phyloP scores from a whole-genome alignment of 64 coral and sea anemone genomes.

The Dendrophyllia cribrosa region DNA sequence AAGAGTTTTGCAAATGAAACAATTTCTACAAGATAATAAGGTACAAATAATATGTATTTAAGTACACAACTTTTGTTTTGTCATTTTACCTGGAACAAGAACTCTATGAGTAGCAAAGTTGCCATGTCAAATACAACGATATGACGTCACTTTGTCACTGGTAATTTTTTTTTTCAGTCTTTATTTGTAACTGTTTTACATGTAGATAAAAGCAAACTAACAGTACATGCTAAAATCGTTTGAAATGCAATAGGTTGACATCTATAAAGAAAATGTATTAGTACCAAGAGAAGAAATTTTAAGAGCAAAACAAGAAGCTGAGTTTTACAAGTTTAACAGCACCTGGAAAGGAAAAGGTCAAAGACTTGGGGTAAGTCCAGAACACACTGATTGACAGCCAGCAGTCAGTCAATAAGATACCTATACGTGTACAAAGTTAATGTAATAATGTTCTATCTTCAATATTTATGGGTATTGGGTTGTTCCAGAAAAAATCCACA shows the following conservation, averaged over 20 bases:
- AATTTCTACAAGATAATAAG: constrained; percentile 50
- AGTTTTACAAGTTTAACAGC: constrained; percentile 68
- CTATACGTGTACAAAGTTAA: too few relatives aligned
- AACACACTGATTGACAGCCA: not conserved
- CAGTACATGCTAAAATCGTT: not conserved
- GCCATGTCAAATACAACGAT: too few relatives aligned
- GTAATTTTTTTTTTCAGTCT: not conserved
- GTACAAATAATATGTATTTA: not conserved
- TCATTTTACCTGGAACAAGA: too few relatives aligned
- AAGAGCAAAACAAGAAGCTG: constrained; percentile 56
- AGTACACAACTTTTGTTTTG: too few relatives aligned
- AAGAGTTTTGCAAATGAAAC: constrained; percentile 39
- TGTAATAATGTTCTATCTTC: not conserved
- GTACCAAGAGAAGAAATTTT: constrained; percentile 70
- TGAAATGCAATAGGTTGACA: constrained; percentile 26
- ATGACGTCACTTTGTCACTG: too few relatives aligned
- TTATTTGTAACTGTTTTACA: not conserved
- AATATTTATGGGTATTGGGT: too few relatives aligned
- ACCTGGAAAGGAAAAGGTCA: constrained; percentile 78
- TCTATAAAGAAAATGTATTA: constrained; percentile 65
- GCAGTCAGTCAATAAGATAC: not conserved
- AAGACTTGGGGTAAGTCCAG: constrained; percentile 55
- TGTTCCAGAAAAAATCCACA: too few relatives aligned
- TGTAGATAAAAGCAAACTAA: too few relatives aligned
- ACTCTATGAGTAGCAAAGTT: too few relatives aligned